phyloP scores from a whole-genome alignment of 2,797 vertebrate species.

The Balearica regulorum region DNA sequence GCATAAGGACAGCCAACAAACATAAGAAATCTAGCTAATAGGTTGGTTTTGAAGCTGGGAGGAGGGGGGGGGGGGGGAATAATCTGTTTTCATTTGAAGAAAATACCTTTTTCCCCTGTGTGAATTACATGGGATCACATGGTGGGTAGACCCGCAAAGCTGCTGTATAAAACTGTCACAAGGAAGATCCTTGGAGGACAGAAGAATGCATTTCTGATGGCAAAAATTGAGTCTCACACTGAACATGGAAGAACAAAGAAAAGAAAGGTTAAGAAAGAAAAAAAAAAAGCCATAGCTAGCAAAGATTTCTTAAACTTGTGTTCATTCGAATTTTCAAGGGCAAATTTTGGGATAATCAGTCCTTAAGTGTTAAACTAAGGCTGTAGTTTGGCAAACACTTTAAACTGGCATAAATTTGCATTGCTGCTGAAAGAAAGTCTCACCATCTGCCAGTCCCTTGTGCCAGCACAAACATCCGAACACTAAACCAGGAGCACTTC shows the following conservation, averaged over 20 bases:
- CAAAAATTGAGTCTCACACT: not conserved
- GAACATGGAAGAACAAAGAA: not conserved
- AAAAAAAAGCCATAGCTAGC: not conserved
- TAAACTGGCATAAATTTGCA: constrained; percentile 57
- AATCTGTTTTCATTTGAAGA: not conserved
- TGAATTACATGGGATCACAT: not conserved
- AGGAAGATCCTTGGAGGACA: not conserved
- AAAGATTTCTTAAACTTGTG: not conserved
- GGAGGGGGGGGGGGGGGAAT: too few species aligned
- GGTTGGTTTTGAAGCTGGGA: not conserved
- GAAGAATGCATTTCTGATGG: not conserved
- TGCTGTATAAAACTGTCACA: not conserved
- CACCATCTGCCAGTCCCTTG: constrained; percentile 44
- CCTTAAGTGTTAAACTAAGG: constrained; percentile 8
- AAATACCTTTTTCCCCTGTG: not conserved
- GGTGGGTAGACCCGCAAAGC: not conserved
- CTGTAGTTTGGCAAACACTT: constrained; percentile 54
- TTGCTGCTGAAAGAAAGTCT: constrained; percentile 57
- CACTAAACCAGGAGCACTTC: constrained; percentile 44
- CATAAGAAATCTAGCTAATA: not conserved
- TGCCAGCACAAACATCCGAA: constrained; percentile 65
- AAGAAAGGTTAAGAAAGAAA: not conserved
- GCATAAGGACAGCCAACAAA: not conserved
- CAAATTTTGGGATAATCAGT: not conserved
- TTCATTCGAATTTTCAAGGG: not conserved